Conservation (phyloP, 2,888 invertebrate species). For the Hypsopygia costalis region DNA sequence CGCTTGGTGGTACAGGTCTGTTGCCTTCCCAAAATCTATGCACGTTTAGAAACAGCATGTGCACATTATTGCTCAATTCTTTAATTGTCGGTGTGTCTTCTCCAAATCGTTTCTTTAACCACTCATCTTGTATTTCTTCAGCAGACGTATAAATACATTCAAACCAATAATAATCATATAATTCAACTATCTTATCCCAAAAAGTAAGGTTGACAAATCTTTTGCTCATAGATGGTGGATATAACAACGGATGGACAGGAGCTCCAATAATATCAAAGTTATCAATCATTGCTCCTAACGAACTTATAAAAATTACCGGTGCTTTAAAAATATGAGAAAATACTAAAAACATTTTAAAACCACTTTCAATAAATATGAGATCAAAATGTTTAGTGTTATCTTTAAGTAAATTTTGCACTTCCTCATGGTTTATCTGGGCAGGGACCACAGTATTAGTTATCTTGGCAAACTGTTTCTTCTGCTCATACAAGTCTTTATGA, state of each 20-base stretch:
- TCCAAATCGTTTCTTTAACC: slow-evolving; percentile 26
- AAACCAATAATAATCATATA: slow-evolving; percentile 13
- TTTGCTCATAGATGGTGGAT: slow-evolving; percentile 8
- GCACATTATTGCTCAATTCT: slow-evolving; percentile 32
- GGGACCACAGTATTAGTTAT: slow-evolving; percentile 15
- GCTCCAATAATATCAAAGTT: slow-evolving; percentile 11
- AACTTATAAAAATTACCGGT: slow-evolving; percentile 14
- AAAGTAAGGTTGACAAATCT: slow-evolving; percentile 8
- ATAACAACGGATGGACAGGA: slow-evolving; percentile 8
- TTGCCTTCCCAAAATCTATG: slow-evolving; percentile 47
- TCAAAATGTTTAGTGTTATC: slow-evolving; percentile 29
- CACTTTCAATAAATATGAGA: slow-evolving; percentile 34
- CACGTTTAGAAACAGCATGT: slow-evolving; percentile 52
- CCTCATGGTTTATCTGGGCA: slow-evolving; percentile 12
- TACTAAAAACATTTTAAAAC: slow-evolving; percentile 20
- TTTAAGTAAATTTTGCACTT: slow-evolving; percentile 28
- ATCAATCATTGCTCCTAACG: slow-evolving; percentile 6
- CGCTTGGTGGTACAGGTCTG: slow-evolving; percentile 51
- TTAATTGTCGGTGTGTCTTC: slow-evolving; percentile 20
- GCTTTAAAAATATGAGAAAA: slow-evolving; percentile 15
- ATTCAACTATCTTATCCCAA: slow-evolving; percentile 11
- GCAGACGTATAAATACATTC: slow-evolving; percentile 6
- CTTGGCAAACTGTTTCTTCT: slow-evolving; percentile 8
- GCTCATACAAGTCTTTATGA: slow-evolving; percentile 9
- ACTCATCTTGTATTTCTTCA: slow-evolving; percentile 3